These are phyloP conservation scores for Leptonema lineaticorne DNA, from an alignment of 1,140 invertebrate species.

Conservation along the genomic window DNA sequence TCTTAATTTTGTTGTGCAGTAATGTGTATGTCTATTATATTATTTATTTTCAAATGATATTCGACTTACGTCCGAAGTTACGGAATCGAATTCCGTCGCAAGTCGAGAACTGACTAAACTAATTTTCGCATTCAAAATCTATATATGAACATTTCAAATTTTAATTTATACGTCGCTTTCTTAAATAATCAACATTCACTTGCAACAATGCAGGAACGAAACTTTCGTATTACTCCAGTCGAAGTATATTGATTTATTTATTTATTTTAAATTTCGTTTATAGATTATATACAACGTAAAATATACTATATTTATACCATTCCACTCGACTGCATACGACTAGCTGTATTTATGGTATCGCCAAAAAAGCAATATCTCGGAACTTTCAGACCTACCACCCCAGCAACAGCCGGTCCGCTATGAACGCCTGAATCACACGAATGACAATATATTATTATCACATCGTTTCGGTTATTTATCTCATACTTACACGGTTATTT, in stretches of 20 bases:
- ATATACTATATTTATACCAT: slow-evolving; percentile 5
- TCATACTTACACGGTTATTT: not conserved
- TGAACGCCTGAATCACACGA: slow-evolving; percentile 59
- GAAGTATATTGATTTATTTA: not conserved
- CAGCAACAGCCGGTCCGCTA: slow-evolving; percentile 76
- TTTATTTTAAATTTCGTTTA: slow-evolving; percentile 9
- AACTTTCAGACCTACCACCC: slow-evolving; percentile 77
- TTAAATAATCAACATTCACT: too few species aligned
- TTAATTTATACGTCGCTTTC: too few species aligned
- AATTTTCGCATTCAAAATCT: too few species aligned
- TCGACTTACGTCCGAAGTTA: too few species aligned
- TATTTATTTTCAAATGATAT: too few species aligned
- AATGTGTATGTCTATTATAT: too few species aligned
- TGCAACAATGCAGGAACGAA: too few species aligned
- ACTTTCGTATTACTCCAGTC: not conserved
- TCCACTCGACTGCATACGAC: slow-evolving; percentile 74
- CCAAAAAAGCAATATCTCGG: slow-evolving; percentile 80
- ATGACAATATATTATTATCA: not conserved
- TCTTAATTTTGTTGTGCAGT: too few species aligned
- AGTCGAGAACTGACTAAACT: too few species aligned
- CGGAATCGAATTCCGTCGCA: too few species aligned
- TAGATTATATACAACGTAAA: not conserved
- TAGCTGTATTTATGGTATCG: slow-evolving; percentile 85
- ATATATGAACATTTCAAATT: too few species aligned
- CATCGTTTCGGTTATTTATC: not conserved